A percentile compares a stretch with the other conserved stretches of the same genome.
These are phyloP conservation scores for Leptinotarsa lineolata DNA, from an alignment of 1,140 invertebrate species.

Conservation along the genomic window DNA sequence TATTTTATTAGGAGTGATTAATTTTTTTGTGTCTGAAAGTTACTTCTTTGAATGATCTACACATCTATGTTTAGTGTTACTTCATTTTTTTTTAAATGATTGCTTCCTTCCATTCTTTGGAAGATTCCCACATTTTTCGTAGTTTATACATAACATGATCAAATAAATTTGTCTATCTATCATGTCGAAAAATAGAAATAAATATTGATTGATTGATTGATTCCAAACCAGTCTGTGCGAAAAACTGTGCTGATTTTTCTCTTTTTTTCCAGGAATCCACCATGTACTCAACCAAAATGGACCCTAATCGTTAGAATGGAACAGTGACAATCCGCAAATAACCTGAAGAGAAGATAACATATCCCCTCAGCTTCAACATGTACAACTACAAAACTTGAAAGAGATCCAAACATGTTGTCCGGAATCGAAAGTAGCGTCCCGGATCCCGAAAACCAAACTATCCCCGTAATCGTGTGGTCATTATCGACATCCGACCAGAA, in stretches of 20 bases:
- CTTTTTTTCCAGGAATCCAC: neutral
- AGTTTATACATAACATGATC: no score
- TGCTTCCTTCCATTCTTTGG: no score
- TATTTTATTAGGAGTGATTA: no score
- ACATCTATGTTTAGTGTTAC: no score
- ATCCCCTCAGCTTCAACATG: neutral
- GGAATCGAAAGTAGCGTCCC: neutral
- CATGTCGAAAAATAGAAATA: no score
- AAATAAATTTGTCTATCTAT: no score
- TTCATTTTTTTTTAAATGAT: no score
- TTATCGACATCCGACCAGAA: neutral
- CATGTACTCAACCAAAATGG: neutral
- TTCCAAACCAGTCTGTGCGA: no score
- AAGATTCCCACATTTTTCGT: no score
- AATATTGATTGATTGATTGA: no score
- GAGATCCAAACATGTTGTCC: neutral
- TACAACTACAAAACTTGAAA: neutral
- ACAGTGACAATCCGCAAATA: neutral
- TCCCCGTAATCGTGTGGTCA: conserved; percentile 3
- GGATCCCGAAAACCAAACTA: neutral
- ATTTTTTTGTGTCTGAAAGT: no score
- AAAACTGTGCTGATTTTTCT: neutral
- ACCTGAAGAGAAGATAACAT: neutral
- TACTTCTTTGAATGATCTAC: no score
- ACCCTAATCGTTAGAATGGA: neutral